Conservation (phyloP, 2,797 vertebrate genomes). For the Sebastes melanostomus region DNA sequence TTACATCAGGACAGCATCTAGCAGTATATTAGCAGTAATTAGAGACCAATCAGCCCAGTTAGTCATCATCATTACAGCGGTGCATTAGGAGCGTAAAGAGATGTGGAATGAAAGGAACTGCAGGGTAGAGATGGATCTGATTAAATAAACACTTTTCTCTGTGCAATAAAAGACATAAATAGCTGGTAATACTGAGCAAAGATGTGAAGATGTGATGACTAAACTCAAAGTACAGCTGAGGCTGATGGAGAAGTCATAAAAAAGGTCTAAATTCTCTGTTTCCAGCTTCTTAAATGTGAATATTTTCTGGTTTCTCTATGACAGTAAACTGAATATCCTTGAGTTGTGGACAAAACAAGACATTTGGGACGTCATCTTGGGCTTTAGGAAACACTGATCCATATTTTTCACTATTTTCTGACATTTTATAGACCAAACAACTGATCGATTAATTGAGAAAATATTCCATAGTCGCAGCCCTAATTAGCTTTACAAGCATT, state of each 20-base stretch:
- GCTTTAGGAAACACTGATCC: no score
- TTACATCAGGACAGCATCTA: background rate
- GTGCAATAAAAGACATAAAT: background rate
- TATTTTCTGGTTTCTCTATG: no score
- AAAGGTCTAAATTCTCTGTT: fast-evolving
- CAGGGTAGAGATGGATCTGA: background rate
- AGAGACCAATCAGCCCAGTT: background rate
- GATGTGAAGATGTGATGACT: background rate
- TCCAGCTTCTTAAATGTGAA: no score
- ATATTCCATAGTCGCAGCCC: no score
- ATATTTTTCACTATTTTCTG: no score
- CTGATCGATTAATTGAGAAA: no score
- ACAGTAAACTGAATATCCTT: no score
- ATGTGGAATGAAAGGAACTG: background rate
- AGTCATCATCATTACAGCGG: background rate
- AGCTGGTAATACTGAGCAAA: background rate
- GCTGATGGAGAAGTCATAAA: background rate
- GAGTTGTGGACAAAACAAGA: no score
- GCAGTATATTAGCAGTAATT: background rate
- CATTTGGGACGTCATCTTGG: no score
- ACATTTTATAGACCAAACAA: no score
- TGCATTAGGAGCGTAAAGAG: background rate
- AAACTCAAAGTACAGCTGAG: background rate
- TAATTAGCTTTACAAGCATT: background rate
- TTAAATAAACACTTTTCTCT: background rate